phyloP scores from a whole-genome alignment of 2,797 vertebrate species.

The Pangasius krempfi region DNA sequence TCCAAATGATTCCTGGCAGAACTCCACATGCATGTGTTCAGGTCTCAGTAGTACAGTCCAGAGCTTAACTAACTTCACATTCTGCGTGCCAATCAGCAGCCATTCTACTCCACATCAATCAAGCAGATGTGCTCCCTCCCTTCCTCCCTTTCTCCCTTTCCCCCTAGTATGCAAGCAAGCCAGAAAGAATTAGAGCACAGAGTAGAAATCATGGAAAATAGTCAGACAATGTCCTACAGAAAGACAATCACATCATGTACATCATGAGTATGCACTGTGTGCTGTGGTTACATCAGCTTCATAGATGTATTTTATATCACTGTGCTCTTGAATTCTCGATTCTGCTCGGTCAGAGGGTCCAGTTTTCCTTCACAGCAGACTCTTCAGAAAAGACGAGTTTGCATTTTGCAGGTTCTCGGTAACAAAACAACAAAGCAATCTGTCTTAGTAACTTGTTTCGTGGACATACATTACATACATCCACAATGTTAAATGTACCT shows the following conservation, averaged over 20 bases:
- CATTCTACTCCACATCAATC: constrained; percentile 62
- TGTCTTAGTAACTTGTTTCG: background rate
- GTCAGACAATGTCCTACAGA: background rate
- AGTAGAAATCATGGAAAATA: background rate
- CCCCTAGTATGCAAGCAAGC: background rate
- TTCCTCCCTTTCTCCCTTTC: no score
- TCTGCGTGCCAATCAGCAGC: constrained; percentile 64
- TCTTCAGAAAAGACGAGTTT: background rate
- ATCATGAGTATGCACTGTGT: background rate
- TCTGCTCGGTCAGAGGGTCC: background rate
- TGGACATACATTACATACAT: background rate
- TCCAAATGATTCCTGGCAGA: constrained; percentile 36
- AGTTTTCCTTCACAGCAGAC: background rate
- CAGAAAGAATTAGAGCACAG: constrained; percentile 5
- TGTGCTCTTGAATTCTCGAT: background rate
- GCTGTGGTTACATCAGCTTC: no score
- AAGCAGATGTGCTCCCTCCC: background rate
- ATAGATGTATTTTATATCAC: background rate
- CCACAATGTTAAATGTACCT: background rate
- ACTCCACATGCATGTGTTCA: constrained; percentile 35
- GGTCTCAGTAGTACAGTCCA: constrained; percentile 44
- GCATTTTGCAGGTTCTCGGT: background rate
- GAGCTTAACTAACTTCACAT: constrained; percentile 41
- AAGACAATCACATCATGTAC: no score
- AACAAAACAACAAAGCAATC: background rate